phyloP scores from a whole-genome alignment of 2,113 vertebrate genomes.

The Gymnorhina tibicen region DNA sequence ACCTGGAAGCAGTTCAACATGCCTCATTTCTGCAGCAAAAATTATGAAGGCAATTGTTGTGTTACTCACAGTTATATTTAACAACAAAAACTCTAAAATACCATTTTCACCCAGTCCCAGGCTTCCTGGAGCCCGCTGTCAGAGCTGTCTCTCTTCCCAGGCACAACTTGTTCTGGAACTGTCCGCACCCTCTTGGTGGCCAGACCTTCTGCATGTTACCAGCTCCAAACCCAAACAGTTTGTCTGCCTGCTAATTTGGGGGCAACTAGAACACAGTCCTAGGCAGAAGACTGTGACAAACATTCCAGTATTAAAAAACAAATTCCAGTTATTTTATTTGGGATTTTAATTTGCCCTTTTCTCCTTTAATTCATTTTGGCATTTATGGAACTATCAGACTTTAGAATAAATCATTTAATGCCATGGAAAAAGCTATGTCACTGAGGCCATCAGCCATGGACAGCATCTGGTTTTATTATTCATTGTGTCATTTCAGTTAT shows the following conservation, averaged over 20 bases:
- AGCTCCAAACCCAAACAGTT: neutral
- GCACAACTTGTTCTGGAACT: neutral
- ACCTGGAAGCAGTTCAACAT: constrained; percentile 32
- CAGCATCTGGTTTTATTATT: neutral
- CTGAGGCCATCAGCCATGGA: neutral
- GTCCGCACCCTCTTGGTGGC: neutral
- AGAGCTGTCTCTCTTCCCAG: neutral
- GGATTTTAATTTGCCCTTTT: neutral
- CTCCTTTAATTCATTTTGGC: neutral
- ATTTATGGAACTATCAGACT: neutral
- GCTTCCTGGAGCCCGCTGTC: neutral
- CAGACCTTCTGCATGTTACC: neutral
- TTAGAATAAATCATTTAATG: rapidly evolving
- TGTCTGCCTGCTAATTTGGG: neutral
- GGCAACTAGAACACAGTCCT: neutral
- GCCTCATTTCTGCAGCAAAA: neutral
- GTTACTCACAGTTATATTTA: constrained; percentile 4
- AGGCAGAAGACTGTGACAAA: neutral
- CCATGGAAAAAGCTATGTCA: neutral
- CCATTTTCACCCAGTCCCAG: neutral
- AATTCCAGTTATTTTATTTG: neutral
- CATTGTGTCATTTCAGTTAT: neutral
- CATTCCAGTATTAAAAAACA: neutral
- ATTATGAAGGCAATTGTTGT: neutral
- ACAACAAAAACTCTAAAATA: neutral